These are phyloP conservation scores for Lamellibrachia satsuma DNA, from an alignment of 2,888 invertebrate genomes.

Conservation along the genomic window DNA sequence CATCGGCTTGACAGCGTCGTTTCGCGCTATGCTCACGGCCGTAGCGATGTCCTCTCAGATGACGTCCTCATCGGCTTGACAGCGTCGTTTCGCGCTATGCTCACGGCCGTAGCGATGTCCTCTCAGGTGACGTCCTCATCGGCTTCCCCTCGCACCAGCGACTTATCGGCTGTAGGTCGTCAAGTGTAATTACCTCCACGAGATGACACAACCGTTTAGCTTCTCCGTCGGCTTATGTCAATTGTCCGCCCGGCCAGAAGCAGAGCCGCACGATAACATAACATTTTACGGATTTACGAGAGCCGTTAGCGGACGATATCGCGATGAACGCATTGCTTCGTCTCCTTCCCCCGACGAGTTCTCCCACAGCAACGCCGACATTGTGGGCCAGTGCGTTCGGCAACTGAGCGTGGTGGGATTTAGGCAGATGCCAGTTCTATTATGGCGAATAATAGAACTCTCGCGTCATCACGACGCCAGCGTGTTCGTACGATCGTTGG, in stretches of 20 bases:
- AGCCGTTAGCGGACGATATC: not conserved
- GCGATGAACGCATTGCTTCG: not conserved
- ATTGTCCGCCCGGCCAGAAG: not conserved
- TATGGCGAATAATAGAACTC: not conserved
- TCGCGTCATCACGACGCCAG: not conserved
- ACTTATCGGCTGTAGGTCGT: not conserved
- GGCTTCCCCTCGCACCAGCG: not conserved
- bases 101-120: not conserved
- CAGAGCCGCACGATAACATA: not conserved
- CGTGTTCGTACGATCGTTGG: not conserved
- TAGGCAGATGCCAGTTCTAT: not conserved
- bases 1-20: too few relatives aligned
- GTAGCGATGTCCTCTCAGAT: not conserved
- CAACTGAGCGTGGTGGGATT: not conserved
- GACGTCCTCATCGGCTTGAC: not conserved
- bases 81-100: not conserved
- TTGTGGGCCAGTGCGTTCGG: not conserved
- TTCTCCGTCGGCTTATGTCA: not conserved
- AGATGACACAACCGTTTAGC: not conserved
- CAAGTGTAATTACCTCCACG: not conserved
- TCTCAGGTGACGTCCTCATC: not conserved
- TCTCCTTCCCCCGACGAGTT: not conserved
- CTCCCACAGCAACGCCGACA: not conserved
- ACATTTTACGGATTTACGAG: not conserved
- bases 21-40: too few relatives aligned